A percentile compares a stretch with the other conserved stretches of the same genome.
These are phyloP conservation scores for Triplophysa dalaica DNA, from an alignment of 2,113 vertebrate genomes.

Conservation along the genomic window DNA sequence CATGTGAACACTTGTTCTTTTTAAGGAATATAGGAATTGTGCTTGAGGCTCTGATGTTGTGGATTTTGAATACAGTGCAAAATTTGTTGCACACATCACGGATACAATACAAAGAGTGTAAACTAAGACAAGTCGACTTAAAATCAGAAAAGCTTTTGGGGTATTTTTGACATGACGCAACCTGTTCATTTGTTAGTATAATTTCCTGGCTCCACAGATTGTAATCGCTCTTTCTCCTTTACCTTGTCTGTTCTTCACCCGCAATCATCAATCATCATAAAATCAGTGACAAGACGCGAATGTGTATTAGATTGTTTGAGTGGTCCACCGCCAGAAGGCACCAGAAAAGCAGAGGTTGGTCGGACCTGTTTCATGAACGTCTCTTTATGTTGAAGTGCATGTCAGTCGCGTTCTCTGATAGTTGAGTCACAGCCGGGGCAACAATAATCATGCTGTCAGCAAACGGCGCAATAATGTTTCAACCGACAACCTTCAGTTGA, in stretches of 20 bases:
- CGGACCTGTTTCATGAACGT: slow-evolving; percentile 29
- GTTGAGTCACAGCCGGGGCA: slow-evolving; percentile 35
- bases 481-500: slow-evolving; percentile 48
- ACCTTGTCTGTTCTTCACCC: slow-evolving; percentile 9
- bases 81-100: not conserved
- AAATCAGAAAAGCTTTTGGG: not conserved
- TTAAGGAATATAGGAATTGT: not conserved
- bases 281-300: slow-evolving; percentile 2
- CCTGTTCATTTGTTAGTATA: slow-evolving; percentile 17
- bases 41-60: not conserved
- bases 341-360: slow-evolving; percentile 5
- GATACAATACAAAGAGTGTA: not conserved
- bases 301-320: slow-evolving; percentile 17
- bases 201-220: not conserved
- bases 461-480: slow-evolving; percentile 39
- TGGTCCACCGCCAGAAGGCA: slow-evolving; percentile 11
- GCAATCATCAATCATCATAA: slow-evolving; percentile 4
- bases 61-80: slow-evolving; percentile 12
- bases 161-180: not conserved
- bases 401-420: slow-evolving; percentile 9
- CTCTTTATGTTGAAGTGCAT: slow-evolving; percentile 41
- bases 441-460: slow-evolving; percentile 40
- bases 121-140: not conserved
- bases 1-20: slow-evolving; percentile 10
- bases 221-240: slow-evolving; percentile 15